phyloP scores from a whole-genome alignment of 2,797 vertebrate species.

The Trichosurus vulpecula region DNA sequence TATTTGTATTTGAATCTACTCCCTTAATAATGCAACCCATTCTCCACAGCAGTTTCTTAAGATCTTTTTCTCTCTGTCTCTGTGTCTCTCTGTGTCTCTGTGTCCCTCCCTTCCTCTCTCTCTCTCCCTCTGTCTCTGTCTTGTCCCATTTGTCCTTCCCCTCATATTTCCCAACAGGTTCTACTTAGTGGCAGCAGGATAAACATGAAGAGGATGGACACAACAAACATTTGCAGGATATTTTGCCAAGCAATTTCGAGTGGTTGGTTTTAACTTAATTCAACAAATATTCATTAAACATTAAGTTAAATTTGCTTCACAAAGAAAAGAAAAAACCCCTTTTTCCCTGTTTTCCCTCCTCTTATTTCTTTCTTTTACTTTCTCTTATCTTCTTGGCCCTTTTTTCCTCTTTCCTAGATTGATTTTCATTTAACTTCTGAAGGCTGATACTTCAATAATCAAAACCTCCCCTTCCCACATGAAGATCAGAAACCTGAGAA shows the following conservation, averaged over 20 bases:
- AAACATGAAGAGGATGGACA: not conserved
- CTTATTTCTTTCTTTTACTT: slow-evolving; percentile 14
- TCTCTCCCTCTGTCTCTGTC: not conserved
- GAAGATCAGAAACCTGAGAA: not conserved
- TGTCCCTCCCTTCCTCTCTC: not conserved
- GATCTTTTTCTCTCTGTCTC: not conserved
- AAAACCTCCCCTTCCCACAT: not conserved
- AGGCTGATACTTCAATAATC: not conserved
- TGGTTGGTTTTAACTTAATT: not conserved
- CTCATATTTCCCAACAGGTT: not conserved
- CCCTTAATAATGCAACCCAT: not conserved
- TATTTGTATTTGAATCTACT: not conserved
- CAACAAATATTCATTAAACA: not conserved
- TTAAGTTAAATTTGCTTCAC: not conserved
- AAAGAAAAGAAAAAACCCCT: not conserved
- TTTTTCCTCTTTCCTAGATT: not conserved
- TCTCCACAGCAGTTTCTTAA: not conserved
- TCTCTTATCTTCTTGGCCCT: not conserved
- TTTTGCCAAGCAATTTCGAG: not conserved
- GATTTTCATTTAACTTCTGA: slow-evolving; percentile 29
- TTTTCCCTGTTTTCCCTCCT: not conserved
- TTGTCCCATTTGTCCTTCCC: not conserved
- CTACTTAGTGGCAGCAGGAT: not conserved
- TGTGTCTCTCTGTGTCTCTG: not conserved
- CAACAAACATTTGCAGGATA: not conserved